A percentile compares a stretch with the other conserved stretches of the same genome.
Evolutionary conservation across 2,888 invertebrate genomes (phyloP).

Genomic region (Drosophila ezoana): DNA sequence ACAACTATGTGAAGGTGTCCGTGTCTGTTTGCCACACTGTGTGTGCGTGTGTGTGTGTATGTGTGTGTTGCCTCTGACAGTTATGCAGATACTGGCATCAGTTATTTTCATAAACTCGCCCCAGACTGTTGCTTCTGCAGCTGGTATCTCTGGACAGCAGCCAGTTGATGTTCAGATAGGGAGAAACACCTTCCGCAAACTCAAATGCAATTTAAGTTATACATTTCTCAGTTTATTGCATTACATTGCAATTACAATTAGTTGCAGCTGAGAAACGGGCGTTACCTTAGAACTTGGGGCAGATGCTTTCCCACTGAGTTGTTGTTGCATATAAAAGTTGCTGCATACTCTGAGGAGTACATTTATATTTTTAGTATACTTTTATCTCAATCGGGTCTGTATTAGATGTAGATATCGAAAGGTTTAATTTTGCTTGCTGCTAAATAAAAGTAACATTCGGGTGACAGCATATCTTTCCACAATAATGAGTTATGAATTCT

Average conservation of each 20-base stretch:
- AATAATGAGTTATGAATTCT: too few relatives aligned
- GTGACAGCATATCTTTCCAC: too few relatives aligned
- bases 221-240: conserved; percentile 32
- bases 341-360: conserved; percentile 30
- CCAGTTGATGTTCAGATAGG: conserved; percentile 47
- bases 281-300: neutral
- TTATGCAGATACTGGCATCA: conserved; percentile 47
- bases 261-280: conserved; percentile 25
- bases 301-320: conserved; percentile 3
- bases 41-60: neutral
- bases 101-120: conserved; percentile 59
- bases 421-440: too few relatives aligned
- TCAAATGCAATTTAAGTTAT: conserved; percentile 28
- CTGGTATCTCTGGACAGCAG: conserved; percentile 42
- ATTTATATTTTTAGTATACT: neutral
- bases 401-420: too few relatives aligned
- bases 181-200: conserved; percentile 27
- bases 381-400: too few relatives aligned
- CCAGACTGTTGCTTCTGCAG: conserved; percentile 11
- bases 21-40: conserved; percentile 2
- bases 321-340: conserved; percentile 6
- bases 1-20: conserved; percentile 54
- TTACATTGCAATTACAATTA: conserved; percentile 45
- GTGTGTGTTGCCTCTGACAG: conserved; percentile 29
- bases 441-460: too few relatives aligned